phyloP scores from a whole-genome alignment of 2,113 vertebrate genomes.

The Gadus chalcogrammus region DNA sequence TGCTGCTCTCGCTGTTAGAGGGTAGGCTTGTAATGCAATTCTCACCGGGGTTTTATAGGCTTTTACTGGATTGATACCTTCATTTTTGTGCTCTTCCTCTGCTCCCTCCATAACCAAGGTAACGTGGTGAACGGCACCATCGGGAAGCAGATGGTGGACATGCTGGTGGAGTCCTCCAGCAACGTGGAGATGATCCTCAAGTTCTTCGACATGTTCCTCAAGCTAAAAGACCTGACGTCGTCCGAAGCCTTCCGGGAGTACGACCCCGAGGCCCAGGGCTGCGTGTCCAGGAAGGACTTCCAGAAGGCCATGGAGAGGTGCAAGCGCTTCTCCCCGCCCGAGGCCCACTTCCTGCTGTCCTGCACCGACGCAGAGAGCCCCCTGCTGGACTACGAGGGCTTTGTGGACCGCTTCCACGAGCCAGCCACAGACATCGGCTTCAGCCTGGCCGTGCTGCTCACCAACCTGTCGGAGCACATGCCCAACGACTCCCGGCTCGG shows the following conservation, averaged over 20 bases:
- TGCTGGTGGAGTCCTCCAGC: slow-evolving; percentile 92
- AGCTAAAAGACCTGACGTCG: slow-evolving; percentile 90
- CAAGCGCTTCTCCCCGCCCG: slow-evolving; percentile 83
- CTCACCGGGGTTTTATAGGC: too few relatives aligned
- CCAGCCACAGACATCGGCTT: slow-evolving; percentile 95
- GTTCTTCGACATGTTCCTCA: slow-evolving; percentile 97
- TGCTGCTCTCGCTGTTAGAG: slow-evolving; percentile 95
- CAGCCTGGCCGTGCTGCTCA: slow-evolving; percentile 89
- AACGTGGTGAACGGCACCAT: slow-evolving; percentile 95
- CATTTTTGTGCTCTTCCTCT: not conserved
- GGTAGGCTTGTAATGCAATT: slow-evolving; percentile 62
- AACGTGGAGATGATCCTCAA: slow-evolving; percentile 96
- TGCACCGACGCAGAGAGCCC: slow-evolving; percentile 83
- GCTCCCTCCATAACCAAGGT: slow-evolving; percentile 64
- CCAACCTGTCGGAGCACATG: slow-evolving; percentile 96
- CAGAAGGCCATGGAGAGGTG: slow-evolving; percentile 92
- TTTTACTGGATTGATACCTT: too few relatives aligned
- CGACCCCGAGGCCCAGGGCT: slow-evolving; percentile 85
- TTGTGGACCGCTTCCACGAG: slow-evolving; percentile 90
- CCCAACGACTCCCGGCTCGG: slow-evolving; percentile 83
- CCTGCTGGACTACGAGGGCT: slow-evolving; percentile 85
- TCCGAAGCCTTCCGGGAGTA: slow-evolving; percentile 88
- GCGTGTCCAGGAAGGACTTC: slow-evolving; percentile 90
- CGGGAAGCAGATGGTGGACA: slow-evolving; percentile 97
- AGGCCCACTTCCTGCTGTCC: slow-evolving; percentile 86